phyloP scores from a whole-genome alignment of 2,113 vertebrate species.

The Cariama cristata region DNA sequence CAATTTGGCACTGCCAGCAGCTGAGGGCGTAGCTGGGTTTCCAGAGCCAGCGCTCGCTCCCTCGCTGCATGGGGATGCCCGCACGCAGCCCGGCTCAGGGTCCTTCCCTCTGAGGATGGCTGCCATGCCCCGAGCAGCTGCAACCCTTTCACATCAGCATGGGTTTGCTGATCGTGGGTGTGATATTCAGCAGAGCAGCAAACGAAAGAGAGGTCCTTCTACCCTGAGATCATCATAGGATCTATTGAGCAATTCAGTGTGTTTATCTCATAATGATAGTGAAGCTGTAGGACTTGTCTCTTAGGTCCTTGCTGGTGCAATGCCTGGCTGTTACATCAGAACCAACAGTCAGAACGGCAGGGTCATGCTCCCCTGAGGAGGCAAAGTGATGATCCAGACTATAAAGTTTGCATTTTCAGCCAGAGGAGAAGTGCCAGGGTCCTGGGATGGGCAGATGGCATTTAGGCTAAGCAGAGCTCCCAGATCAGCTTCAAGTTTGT shows the following conservation, averaged over 20 bases:
- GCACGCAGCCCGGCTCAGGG: not conserved
- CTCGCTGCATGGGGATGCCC: accelerated
- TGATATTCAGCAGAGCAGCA: not conserved
- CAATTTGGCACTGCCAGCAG: not conserved
- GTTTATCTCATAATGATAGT: not conserved
- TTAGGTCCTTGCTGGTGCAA: not conserved
- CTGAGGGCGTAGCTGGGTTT: not conserved
- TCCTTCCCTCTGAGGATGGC: not conserved
- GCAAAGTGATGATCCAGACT: not conserved
- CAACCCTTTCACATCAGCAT: not conserved
- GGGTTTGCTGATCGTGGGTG: not conserved
- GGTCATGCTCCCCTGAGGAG: not conserved
- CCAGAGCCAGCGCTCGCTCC: not conserved
- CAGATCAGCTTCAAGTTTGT: not conserved
- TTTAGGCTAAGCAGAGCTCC: not conserved
- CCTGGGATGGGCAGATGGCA: not conserved
- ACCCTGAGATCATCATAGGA: not conserved
- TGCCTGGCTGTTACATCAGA: not conserved
- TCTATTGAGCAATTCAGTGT: not conserved
- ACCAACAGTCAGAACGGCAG: not conserved
- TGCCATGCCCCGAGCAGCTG: accelerated
- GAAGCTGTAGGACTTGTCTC: not conserved
- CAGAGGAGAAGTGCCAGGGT: not conserved
- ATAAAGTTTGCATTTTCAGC: not conserved
- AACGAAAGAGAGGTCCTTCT: not conserved